Evolutionary conservation across 1,140 invertebrate species (phyloP), one percentile per base, ranked within the genome.

Genomic region (Pygmarrhopalites habei): DNA sequence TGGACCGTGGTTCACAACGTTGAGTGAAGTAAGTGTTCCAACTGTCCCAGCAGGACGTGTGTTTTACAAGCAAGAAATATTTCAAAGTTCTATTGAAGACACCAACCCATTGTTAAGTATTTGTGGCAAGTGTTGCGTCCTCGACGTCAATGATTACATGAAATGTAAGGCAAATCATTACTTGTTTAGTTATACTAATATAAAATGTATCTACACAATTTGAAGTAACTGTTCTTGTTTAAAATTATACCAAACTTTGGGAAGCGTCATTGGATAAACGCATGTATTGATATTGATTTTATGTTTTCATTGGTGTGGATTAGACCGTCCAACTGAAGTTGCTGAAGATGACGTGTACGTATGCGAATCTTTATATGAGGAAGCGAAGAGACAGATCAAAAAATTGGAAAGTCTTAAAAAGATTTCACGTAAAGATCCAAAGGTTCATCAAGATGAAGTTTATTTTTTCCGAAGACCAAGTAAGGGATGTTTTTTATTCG

Each of bases 51-150:
- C 80, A 68, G 81, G 79, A 71, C 77, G 85, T 74, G 80, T 88
- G n/a, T 98, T 95, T 77, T 98, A 92, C 78, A 89, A 92, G 67
- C 90, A 95, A 77, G 96, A 99, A 80, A 82, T 98, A 23, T 87
- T 98, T 68, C 78, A 95, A 17, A 93, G 90, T 51, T 90, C 88
- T 1, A 85, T 92, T 60, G 92, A 95, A 74, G 92, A 94, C 70
- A 89, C 89, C 0, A 91, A 93, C 77, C 88, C 91, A 1, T 81
- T 97, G 14, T 84, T 91, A 58, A 89, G 87, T 66, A 89, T 98
- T 68, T 86, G 92, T 64, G 92, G 90, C 17, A 90, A 89, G 68
- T 98, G 95, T 77, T 82, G 85, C 14, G 92, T 98, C 1, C 78
- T 98, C 2, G 89, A 95, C 74, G 86, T 89, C 71, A 85, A 88